phyloP scores from a whole-genome alignment of 1,140 invertebrate genomes.

The Drosophila truncata region DNA sequence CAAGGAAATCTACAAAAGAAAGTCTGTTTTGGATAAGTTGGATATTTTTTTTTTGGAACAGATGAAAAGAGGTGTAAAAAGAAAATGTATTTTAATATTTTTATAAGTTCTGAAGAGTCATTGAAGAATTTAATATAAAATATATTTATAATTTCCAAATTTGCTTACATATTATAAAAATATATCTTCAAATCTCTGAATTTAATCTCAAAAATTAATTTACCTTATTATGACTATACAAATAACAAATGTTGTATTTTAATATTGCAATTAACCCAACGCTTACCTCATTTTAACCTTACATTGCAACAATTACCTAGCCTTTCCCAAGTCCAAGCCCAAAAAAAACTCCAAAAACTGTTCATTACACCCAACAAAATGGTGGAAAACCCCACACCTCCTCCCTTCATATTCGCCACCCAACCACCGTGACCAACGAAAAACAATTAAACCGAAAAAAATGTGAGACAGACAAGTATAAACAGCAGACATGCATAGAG shows the following conservation, averaged over 20 bases:
- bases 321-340: constrained; percentile 34
- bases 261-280: constrained; percentile 13
- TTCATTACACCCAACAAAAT: constrained; percentile 51
- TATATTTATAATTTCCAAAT: neutral
- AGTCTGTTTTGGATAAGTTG: neutral
- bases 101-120: no score
- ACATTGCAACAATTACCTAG: constrained; percentile 23
- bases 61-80: neutral
- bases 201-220: neutral
- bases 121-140: neutral
- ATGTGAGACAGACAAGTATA: constrained; percentile 31
- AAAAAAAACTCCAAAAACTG: constrained; percentile 46
- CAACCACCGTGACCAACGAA: constrained; percentile 44
- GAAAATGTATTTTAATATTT: neutral
- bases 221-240: neutral
- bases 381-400: constrained; percentile 23
- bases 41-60: neutral
- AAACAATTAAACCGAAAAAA: constrained; percentile 55
- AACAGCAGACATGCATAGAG: constrained; percentile 37
- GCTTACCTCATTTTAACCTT: constrained; percentile 26
- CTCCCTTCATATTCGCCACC: constrained; percentile 11
- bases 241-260: neutral
- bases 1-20: constrained; percentile 7
- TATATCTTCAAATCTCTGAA: neutral
- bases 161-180: neutral